A percentile compares a stretch with the other conserved stretches of the same genome.
Conservation (phyloP, 2,113 vertebrate species). For the Procavia capensis region DNA sequence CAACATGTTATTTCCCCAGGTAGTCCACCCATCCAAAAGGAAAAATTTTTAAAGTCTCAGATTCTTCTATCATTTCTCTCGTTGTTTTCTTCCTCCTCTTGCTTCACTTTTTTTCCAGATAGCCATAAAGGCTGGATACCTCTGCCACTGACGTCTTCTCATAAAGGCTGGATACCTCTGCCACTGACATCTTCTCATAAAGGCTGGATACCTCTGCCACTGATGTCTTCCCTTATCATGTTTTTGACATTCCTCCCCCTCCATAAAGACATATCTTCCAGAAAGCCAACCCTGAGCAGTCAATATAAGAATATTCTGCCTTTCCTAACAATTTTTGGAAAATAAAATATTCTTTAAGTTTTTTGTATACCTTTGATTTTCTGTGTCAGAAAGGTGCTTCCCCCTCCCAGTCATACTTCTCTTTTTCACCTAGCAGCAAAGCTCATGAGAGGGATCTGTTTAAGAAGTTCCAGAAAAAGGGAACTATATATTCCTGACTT, state of each 20-base stretch:
- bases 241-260: not conserved
- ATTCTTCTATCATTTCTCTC: too few species aligned
- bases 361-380: not conserved
- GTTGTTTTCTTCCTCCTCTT: not conserved
- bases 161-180: not conserved
- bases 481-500: not conserved
- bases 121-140: not conserved
- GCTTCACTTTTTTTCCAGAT: not conserved
- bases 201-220: not conserved
- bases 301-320: not conserved
- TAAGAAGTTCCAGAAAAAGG: not conserved
- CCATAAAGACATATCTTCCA: not conserved
- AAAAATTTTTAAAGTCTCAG: too few species aligned
- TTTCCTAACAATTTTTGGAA: not conserved
- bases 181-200: too few species aligned
- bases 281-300: not conserved
- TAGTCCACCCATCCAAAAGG: too few species aligned
- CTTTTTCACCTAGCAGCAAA: not conserved
- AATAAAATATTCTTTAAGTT: not conserved
- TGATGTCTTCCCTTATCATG: not conserved
- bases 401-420: not conserved
- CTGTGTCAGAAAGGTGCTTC: not conserved
- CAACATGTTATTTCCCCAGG: too few species aligned
- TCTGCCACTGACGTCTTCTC: too few species aligned
- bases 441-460: not conserved